A percentile compares a stretch with the other conserved stretches of the same genome.
Evolutionary conservation across 2,888 invertebrate genomes (phyloP).

Genomic region (Panzeria rudis): DNA sequence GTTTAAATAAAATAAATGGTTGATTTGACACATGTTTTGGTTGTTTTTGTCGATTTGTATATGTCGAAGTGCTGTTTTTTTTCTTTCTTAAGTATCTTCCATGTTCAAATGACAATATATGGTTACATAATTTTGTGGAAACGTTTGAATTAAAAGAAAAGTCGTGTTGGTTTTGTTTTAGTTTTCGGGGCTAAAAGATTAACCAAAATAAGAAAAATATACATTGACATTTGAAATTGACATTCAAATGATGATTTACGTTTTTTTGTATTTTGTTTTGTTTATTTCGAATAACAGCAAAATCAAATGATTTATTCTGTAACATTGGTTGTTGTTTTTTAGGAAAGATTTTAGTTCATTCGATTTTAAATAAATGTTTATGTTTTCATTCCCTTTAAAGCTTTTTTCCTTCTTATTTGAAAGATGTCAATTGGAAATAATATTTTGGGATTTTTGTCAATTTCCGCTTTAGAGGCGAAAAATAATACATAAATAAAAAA

Average conservation of each 20-base stretch:
- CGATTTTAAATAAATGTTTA: neutral
- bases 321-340: neutral
- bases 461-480: neutral
- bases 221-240: slow-evolving; percentile 42
- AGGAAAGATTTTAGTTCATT: neutral
- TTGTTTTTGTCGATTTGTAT: slow-evolving; percentile 17
- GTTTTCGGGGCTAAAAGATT: slow-evolving; percentile 1
- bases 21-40: slow-evolving; percentile 59
- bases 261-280: too few relatives aligned
- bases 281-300: neutral
- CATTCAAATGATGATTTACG: slow-evolving; percentile 47
- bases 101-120: slow-evolving; percentile 11
- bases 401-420: neutral
- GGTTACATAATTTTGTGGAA: neutral
- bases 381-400: neutral
- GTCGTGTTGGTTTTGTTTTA: neutral
- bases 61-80: slow-evolving; percentile 20
- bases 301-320: slow-evolving; percentile 6
- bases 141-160: neutral
- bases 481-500: neutral
- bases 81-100: neutral
- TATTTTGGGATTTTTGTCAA: neutral
- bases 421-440: neutral
- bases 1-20: slow-evolving; percentile 34
- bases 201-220: slow-evolving; percentile 2